Percentiles rank a stretch among this genome's conserved stretches.
phyloP scores from a whole-genome alignment of 1,140 invertebrate species.

The Hyposmocoma kahamanoa region DNA sequence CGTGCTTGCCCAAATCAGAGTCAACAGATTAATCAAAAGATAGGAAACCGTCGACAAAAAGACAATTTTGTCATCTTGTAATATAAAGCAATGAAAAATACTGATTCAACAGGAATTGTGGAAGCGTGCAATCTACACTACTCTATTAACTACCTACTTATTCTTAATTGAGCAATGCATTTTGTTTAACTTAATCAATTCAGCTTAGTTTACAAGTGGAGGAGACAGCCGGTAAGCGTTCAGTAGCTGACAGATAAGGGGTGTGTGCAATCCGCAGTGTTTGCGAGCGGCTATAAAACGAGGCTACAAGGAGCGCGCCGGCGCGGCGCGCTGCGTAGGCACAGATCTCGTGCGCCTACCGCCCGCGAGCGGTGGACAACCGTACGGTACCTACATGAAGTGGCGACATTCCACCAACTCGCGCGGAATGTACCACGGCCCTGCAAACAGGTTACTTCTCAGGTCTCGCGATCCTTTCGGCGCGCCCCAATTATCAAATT shows the following conservation, averaged over 20 bases:
- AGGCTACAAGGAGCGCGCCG: conserved; percentile 32
- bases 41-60: too few species aligned
- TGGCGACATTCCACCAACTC: conserved; percentile 63
- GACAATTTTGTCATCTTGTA: too few species aligned
- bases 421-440: conserved; percentile 56
- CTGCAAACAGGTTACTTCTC: conserved; percentile 57
- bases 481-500: conserved; percentile 42
- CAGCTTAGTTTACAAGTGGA: too few species aligned
- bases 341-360: conserved; percentile 63
- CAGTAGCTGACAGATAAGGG: conserved; percentile 49
- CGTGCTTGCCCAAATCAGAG: too few species aligned
- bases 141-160: too few species aligned
- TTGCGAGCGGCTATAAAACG: conserved; percentile 45
- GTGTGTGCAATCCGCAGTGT: conserved; percentile 27
- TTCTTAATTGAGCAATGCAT: too few species aligned
- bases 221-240: conserved; percentile 27
- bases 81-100: too few species aligned
- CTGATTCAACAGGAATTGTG: too few species aligned
- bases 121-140: too few species aligned
- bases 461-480: conserved; percentile 47
- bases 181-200: too few species aligned
- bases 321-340: conserved; percentile 45
- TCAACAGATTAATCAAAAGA: too few species aligned
- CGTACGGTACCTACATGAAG: conserved; percentile 58
- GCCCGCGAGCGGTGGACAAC: conserved; percentile 43